A percentile compares a stretch with the other conserved stretches of the same genome.
Conservation (phyloP, 2,113 vertebrate genomes). For the Montifringilla adamsi region DNA sequence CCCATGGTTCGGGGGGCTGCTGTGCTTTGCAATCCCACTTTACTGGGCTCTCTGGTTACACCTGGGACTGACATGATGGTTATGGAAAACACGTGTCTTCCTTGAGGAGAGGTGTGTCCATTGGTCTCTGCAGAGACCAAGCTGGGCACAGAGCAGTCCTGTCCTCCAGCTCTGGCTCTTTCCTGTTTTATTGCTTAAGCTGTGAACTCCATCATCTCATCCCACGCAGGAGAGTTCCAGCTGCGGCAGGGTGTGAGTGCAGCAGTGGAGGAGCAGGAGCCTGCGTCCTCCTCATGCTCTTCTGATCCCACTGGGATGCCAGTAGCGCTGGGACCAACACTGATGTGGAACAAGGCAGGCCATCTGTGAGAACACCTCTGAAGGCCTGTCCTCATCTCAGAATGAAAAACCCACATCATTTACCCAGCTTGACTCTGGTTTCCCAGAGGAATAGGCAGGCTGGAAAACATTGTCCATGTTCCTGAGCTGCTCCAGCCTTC, state of each 20-base stretch:
- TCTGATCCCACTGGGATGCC: background rate
- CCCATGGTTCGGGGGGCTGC: fast-evolving
- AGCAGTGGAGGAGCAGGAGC: background rate
- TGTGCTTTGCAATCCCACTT: background rate
- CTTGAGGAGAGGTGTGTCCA: fast-evolving
- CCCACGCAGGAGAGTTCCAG: background rate
- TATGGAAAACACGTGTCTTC: background rate
- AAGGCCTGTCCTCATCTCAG: background rate
- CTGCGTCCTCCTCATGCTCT: fast-evolving
- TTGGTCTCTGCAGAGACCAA: background rate
- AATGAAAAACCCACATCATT: background rate
- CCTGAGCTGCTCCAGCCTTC: background rate
- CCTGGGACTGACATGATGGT: background rate
- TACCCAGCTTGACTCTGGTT: background rate
- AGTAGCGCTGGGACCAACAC: background rate
- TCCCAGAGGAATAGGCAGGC: fast-evolving
- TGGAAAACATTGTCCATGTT: background rate
- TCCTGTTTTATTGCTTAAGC: background rate
- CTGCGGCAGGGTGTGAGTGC: background rate
- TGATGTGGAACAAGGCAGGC: fast-evolving
- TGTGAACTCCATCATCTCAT: background rate
- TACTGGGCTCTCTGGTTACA: background rate
- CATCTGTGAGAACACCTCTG: background rate
- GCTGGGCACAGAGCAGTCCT: background rate
- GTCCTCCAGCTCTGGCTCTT: background rate